phyloP scores from a whole-genome alignment of 2,888 invertebrate genomes.

The Gerris lacustris region DNA sequence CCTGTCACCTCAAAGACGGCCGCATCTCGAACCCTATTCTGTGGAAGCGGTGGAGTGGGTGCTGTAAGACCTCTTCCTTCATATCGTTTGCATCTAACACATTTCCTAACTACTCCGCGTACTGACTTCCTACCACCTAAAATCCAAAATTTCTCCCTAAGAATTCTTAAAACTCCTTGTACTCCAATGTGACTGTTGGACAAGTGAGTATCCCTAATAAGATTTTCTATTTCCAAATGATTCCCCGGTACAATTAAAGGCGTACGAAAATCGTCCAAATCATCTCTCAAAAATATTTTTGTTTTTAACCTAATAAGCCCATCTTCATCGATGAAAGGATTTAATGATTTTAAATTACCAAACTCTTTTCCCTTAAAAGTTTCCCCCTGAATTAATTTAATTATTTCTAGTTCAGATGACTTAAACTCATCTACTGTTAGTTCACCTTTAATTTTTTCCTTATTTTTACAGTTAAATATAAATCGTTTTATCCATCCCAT shows the following conservation, averaged over 20 bases:
- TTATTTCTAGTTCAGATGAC: neutral
- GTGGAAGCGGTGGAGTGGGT: constrained; percentile 30
- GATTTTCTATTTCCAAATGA: constrained; percentile 12
- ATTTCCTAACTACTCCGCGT: constrained; percentile 5
- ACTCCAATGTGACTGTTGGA: constrained; percentile 5
- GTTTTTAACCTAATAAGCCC: constrained; percentile 16
- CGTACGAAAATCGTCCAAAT: constrained; percentile 17
- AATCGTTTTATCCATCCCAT: constrained; percentile 17
- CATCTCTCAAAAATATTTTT: constrained; percentile 16
- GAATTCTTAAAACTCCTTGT: constrained; percentile 12
- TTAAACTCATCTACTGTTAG: neutral
- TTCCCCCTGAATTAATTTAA: constrained; percentile 12
- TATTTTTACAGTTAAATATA: constrained; percentile 6
- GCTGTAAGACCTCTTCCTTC: constrained; percentile 24
- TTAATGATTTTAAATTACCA: neutral
- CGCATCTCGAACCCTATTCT: constrained; percentile 31
- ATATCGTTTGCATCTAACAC: constrained; percentile 25
- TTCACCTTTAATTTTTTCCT: constrained; percentile 23
- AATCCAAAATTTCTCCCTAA: constrained; percentile 20
- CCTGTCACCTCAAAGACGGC: constrained; percentile 33
- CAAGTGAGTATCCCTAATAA: constrained; percentile 12
- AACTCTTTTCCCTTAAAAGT: neutral
- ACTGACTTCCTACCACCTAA: constrained; percentile 10
- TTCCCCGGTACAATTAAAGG: constrained; percentile 18
- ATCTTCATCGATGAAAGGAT: constrained; percentile 9